Evolutionary conservation across 2,113 vertebrate species (phyloP), one percentile per base, ranked within the genome.

Genomic region (Phalacrocorax aristotelis): DNA sequence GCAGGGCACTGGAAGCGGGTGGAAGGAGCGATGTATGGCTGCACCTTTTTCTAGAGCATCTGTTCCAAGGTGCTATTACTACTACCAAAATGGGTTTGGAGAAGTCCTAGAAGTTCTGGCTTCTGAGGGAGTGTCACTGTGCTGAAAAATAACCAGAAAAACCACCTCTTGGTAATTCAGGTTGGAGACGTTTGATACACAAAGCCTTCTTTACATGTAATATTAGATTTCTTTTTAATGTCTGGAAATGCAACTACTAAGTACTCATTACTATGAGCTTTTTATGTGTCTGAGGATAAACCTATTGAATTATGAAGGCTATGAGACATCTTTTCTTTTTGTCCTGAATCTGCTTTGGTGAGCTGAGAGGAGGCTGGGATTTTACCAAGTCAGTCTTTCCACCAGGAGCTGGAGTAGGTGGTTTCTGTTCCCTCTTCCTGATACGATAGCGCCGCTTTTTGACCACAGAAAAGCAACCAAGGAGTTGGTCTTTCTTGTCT

Each of bases 281-380:
- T 86, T 94, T 75, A n/a, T 51, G 16, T 51, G 30, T 52, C 68
- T 94, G 57, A 92, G 49, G 69, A 78, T 91, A 96, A 94, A 91
- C 30, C 38, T 90, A 42, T 87, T 82, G 76, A 92, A 87, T 65
- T 4, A 66, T 87, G 27, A 57, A 92, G 49, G 54, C 21, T 76
- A 11, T 40, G 49, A 26, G 40, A 57, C 29, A 17, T 68, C 15
- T 64, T 83, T 76, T 69, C 12, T 70, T 86, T 86, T 62, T 57
- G 40, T 85, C 11, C 11, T 11, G 34, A 81, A 66, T 49, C 48
- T 79, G 29, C 44, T 83, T 83, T 71, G 29, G 30, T 77, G 75
- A 88, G 44, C 64, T 85, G 29, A 65, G 81, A 83, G 42, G 48
- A 57, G 19, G 11, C 40, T 66, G 76, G 65, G n/a, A 29, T 85